A percentile compares a stretch with the other conserved stretches of the same genome.
Conservation (phyloP, 53 echinoderm and acorn worm genomes). For the Zoroaster sp. region DNA sequence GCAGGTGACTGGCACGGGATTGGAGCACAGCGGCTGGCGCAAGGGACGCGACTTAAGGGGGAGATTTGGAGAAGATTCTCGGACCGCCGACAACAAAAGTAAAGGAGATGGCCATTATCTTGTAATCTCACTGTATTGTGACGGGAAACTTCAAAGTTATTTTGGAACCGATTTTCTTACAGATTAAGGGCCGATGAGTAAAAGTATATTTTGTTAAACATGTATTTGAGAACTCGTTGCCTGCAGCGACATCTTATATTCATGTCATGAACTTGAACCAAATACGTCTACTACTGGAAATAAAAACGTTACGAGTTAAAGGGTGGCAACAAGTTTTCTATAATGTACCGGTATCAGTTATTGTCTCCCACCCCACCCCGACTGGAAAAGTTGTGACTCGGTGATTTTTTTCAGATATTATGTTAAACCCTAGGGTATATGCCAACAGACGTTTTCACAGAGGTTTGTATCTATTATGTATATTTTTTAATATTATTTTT, state of each 20-base stretch:
- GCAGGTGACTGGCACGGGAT: slow-evolving; percentile 41
- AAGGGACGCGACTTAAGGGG: slow-evolving; percentile 23
- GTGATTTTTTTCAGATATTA: too few species aligned
- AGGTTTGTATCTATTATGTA: too few species aligned
- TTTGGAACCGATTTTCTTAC: not conserved
- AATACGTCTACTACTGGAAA: too few species aligned
- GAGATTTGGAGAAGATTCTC: not conserved
- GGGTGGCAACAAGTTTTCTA: too few species aligned
- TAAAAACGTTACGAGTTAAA: too few species aligned
- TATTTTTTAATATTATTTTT: too few species aligned
- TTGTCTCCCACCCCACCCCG: too few species aligned
- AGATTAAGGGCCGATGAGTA: not conserved
- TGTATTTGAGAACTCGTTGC: not conserved
- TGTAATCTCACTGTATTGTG: not conserved
- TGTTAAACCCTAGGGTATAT: too few species aligned
- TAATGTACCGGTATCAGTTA: too few species aligned
- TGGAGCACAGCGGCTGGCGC: not conserved
- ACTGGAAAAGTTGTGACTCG: too few species aligned
- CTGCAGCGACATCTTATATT: not conserved
- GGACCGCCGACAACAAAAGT: not conserved
- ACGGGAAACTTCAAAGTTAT: slow-evolving; percentile 22
- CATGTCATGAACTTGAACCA: not conserved
- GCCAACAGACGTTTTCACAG: too few species aligned
- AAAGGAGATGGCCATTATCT: not conserved
- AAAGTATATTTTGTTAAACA: not conserved